These are phyloP conservation scores for Nothoprocta perdicaria DNA, from an alignment of 2,113 vertebrate genomes.

Conservation along the genomic window DNA sequence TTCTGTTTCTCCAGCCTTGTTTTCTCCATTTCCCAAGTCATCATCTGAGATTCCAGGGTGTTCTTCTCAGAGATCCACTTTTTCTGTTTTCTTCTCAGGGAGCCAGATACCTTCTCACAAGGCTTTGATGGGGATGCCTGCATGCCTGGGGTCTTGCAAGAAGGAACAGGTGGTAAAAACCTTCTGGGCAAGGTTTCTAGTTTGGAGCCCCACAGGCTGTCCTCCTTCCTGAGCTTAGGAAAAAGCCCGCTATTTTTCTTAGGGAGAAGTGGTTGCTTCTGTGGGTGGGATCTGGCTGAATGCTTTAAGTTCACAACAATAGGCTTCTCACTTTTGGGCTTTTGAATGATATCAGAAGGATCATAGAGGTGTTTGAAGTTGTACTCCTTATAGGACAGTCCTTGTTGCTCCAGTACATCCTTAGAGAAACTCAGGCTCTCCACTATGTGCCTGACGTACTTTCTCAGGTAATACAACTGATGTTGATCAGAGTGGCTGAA, in stretches of 20 bases:
- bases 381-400: constrained; percentile 63
- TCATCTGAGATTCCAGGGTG: not conserved
- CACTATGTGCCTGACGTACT: constrained; percentile 59
- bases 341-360: constrained; percentile 19
- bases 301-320: not conserved
- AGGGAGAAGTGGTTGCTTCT: not conserved
- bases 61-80: not conserved
- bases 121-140: not conserved
- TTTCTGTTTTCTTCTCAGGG: not conserved
- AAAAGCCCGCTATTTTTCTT: not conserved
- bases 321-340: not conserved
- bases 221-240: not conserved
- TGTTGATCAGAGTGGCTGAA: not conserved
- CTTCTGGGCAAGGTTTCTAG: not conserved
- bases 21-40: constrained; percentile 55
- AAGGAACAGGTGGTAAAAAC: not conserved
- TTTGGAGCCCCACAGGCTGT: not conserved
- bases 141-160: not conserved
- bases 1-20: constrained; percentile 58
- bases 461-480: constrained; percentile 15
- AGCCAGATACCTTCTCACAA: not conserved
- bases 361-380: constrained; percentile 69
- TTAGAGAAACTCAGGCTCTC: constrained; percentile 74
- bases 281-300: not conserved
- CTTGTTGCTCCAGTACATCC: constrained; percentile 74